Conservation (phyloP, 2,113 vertebrate genomes). For the Atractosteus spatula region DNA sequence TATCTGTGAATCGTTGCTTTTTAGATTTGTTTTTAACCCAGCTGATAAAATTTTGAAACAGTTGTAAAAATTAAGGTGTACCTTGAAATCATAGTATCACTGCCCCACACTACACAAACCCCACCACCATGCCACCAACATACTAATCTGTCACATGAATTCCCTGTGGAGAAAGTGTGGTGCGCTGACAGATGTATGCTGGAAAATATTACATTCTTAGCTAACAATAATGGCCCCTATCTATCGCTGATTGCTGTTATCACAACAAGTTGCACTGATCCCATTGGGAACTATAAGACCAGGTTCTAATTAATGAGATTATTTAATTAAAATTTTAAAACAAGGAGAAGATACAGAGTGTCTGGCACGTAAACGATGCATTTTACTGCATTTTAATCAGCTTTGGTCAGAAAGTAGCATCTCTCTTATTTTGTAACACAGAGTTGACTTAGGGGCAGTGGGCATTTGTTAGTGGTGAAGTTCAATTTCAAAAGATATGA, state of each 20-base stretch:
- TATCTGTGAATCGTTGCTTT: no score
- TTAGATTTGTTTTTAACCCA: no score
- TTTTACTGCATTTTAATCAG: not conserved
- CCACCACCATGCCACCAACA: not conserved
- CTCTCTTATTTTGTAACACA: no score
- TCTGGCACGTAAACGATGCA: constrained; percentile 1
- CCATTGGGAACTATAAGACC: constrained; percentile 27
- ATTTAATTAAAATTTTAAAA: constrained; percentile 26
- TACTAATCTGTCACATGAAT: not conserved
- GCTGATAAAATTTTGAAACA: no score
- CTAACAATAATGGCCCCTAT: not conserved
- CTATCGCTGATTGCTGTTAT: not conserved
- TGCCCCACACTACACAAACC: not conserved
- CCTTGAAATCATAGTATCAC: no score
- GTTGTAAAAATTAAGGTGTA: no score
- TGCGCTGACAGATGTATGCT: not conserved
- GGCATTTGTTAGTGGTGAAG: no score
- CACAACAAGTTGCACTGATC: constrained; percentile 6
- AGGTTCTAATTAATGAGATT: constrained; percentile 26
- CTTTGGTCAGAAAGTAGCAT: no score
- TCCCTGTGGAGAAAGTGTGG: not conserved
- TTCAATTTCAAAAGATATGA: no score
- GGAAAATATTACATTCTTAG: not conserved
- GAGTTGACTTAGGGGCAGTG: no score
- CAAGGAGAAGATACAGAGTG: not conserved